Percentiles rank a stretch among this genome's conserved stretches.
Evolutionary conservation across 2,888 invertebrate species (phyloP).

Genomic region (Cerceris ruficornis): DNA sequence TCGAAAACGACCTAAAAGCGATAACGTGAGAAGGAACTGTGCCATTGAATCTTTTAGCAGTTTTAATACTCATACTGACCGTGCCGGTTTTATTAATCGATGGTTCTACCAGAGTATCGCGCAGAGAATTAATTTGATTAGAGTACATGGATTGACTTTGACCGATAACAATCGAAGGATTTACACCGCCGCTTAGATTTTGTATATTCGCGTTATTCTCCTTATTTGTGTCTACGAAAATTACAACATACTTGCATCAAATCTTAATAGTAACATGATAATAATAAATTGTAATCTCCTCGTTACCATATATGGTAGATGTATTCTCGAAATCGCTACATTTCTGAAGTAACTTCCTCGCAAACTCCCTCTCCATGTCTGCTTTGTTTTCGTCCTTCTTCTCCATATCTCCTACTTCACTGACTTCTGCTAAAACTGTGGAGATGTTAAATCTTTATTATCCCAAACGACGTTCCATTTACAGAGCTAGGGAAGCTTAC

Average conservation of each 20-base stretch:
- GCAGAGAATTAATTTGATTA: conserved; percentile 27
- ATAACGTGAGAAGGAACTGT: conserved; percentile 4
- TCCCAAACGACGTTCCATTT: background rate
- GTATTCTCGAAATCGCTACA: conserved; percentile 58
- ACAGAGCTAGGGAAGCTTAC: conserved; percentile 53
- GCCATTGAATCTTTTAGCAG: background rate
- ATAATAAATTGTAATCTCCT: background rate
- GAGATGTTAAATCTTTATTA: conserved; percentile 6
- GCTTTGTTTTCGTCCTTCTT: conserved; percentile 48
- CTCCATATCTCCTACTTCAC: conserved; percentile 45
- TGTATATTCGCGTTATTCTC: conserved; percentile 74
- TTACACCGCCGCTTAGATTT: conserved; percentile 52
- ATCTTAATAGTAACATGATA: background rate
- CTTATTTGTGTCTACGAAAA: conserved; percentile 68
- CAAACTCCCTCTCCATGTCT: conserved; percentile 69
- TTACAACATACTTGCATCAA: background rate
- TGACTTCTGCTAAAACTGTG: conserved; percentile 68
- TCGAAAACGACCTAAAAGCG: conserved; percentile 72
- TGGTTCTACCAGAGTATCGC: conserved; percentile 26
- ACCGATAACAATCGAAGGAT: conserved; percentile 50
- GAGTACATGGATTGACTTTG: conserved; percentile 28
- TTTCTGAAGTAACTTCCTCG: conserved; percentile 72
- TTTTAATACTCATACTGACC: conserved; percentile 52
- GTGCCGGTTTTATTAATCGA: conserved; percentile 46
- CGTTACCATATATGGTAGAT: conserved; percentile 39